Percentiles rank a stretch among this genome's conserved stretches.
phyloP scores from a whole-genome alignment of 2,888 invertebrate genomes.

The Cephalotes varians region DNA sequence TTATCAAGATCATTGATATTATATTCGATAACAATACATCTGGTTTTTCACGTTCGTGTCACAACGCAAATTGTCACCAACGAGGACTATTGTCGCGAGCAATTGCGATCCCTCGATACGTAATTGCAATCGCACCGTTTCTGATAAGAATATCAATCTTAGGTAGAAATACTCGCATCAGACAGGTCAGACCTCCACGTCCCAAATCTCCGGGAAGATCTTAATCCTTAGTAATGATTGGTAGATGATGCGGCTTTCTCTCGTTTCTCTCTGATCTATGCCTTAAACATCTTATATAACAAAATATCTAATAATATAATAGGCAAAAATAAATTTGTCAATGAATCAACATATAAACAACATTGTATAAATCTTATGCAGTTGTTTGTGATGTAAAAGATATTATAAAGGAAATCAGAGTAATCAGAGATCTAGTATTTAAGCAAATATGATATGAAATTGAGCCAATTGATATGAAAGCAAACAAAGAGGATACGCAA shows the following conservation, averaged over 20 bases:
- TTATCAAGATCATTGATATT: slow-evolving; percentile 14
- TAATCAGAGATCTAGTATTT: neutral
- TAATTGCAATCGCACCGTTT: slow-evolving; percentile 70
- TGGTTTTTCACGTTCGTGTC: slow-evolving; percentile 16
- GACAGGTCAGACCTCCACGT: slow-evolving; percentile 16
- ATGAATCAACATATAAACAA: neutral
- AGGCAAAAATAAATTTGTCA: neutral
- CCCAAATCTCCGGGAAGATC: slow-evolving; percentile 18
- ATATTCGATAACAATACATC: neutral
- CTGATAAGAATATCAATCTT: slow-evolving; percentile 44
- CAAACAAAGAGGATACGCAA: neutral
- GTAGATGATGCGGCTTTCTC: neutral
- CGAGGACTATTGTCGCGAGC: slow-evolving; percentile 57
- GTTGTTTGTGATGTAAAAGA: neutral
- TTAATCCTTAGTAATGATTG: slow-evolving; percentile 25
- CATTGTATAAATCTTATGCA: neutral
- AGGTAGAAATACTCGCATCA: neutral
- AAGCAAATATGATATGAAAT: too few relatives aligned
- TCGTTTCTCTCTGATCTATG: neutral
- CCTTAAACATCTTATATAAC: neutral
- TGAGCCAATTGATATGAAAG: too few relatives aligned
- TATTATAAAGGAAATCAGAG: neutral
- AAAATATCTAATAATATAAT: neutral
- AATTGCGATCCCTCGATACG: slow-evolving; percentile 69
- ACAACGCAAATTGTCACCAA: neutral